Base-by-base conservation (phyloP, 2,888 invertebrate species). In the Globia sparganii region DNA sequence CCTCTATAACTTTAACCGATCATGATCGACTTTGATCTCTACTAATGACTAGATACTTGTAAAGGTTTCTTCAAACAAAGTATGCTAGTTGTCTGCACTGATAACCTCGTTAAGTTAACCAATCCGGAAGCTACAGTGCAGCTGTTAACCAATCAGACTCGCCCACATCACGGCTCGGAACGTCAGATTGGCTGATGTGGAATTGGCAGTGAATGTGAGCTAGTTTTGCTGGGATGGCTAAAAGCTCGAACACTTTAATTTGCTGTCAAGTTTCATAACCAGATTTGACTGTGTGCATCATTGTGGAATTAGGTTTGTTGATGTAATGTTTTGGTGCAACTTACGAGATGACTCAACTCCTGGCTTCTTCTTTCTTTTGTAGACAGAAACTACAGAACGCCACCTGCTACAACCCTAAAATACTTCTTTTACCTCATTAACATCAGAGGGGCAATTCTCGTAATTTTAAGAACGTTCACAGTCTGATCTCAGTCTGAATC, bases 81-180 rank as follows among this genome's bases (percentile, higher is more conserved):
- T 40, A 4, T 40, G 9, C 40, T 21, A 37, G 13, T 28, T 34
- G 4, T 34, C n/a, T 21, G 18, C 31, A 34, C n/a, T 43, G 15
- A n/a, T 1, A 31, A 4, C 49, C 31, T 58, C 28, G 15, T 34
- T 34, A 11, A 34, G 11, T 11, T 31, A 25, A 28, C 25, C 21
- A 74, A 64, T 58, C 15, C 0, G 1, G 49, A n/a, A 65, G 18
- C n/a, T 25, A 15, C 28, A 80, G 4, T n/a, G 3, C 11, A 43
- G 3, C 6, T 62, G 31, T 65, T 59, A 25, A 11, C 37, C 77
- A 77, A 77, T 83, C 83, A 77, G 25, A 67, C 2, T 18, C 46
- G 34, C 64, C 28, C 21, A 53, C 15, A 31, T 37, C 43, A 53
- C 31, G 21, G 28, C 9, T 21, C 21, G 6, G 18, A 31, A 56